phyloP scores from a whole-genome alignment of 2,888 invertebrate genomes.

The Andrena haemorrhoa region DNA sequence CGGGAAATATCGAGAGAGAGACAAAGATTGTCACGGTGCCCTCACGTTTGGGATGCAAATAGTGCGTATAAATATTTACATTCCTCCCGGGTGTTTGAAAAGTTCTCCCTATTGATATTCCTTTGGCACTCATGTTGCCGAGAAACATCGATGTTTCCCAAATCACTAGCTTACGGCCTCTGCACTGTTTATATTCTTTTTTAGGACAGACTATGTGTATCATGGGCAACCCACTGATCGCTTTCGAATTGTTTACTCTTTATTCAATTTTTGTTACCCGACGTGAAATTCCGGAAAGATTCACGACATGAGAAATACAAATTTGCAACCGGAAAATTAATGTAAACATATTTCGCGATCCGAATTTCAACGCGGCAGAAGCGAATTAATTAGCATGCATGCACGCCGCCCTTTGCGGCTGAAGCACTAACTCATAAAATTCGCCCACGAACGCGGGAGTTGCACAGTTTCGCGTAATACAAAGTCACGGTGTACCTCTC shows the following conservation, averaged over 20 bases:
- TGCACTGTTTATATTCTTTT: background rate
- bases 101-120: conserved; percentile 29
- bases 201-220: background rate
- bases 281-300: too few species aligned
- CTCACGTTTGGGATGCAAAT: conserved; percentile 62
- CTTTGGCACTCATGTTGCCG: conserved; percentile 29
- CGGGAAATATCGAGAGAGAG: conserved; percentile 21
- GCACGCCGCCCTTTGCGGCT: background rate
- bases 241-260: too few species aligned
- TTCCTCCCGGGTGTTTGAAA: conserved; percentile 1
- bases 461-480: conserved; percentile 39
- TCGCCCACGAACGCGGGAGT: conserved; percentile 16
- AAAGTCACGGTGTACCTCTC: background rate
- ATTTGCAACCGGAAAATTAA: too few species aligned
- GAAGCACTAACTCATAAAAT: conserved; percentile 22
- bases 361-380: background rate
- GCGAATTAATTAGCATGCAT: conserved; percentile 26
- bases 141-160: background rate
- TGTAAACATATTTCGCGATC: too few species aligned
- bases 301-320: too few species aligned
- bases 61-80: conserved; percentile 65
- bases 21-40: conserved; percentile 44
- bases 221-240: too few species aligned
- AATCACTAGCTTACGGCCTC: conserved; percentile 16
- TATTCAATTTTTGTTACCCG: too few species aligned